A percentile compares a stretch with the other conserved stretches of the same genome.
These are phyloP conservation scores for Drosophila pegasa DNA, from an alignment of 2,888 invertebrate species.

Conservation along the genomic window DNA sequence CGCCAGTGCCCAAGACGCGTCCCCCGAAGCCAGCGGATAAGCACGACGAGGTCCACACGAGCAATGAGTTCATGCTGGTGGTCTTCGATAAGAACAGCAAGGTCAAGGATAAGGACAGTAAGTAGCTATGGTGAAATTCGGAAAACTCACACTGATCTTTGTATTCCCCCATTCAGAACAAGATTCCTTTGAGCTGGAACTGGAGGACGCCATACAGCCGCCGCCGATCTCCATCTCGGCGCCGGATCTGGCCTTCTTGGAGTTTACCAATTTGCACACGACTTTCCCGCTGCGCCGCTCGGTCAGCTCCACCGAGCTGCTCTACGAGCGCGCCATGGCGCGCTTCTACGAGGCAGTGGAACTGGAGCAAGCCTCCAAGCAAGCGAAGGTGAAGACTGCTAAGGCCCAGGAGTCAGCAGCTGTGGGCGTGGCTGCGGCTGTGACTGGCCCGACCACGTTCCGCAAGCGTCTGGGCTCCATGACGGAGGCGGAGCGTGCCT, in stretches of 20 bases:
- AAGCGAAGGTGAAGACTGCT: conserved; percentile 61
- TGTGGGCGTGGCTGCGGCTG: background rate
- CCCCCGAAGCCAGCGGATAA: conserved; percentile 72
- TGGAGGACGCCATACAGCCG: conserved; percentile 89
- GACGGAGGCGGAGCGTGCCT: conserved; percentile 85
- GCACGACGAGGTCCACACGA: conserved; percentile 87
- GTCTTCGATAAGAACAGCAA: conserved; percentile 87
- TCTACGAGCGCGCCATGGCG: conserved; percentile 93
- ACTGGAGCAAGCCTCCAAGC: conserved; percentile 89
- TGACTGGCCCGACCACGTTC: conserved; percentile 52
- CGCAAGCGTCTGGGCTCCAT: conserved; percentile 86
- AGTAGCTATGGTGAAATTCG: conserved; percentile 41
- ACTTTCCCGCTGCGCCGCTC: conserved; percentile 88
- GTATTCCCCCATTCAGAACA: conserved; percentile 80
- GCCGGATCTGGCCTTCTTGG: conserved; percentile 90
- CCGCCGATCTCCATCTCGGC: conserved; percentile 93
- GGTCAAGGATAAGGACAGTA: conserved; percentile 86
- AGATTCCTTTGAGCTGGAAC: conserved; percentile 88
- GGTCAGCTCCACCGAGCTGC: conserved; percentile 92
- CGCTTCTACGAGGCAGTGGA: conserved; percentile 92
- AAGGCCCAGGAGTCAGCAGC: conserved; percentile 33
- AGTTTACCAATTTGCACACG: conserved; percentile 86
- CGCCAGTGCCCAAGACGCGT: conserved; percentile 36
- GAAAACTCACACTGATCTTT: background rate
- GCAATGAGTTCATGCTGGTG: conserved; percentile 93